Base-by-base conservation (phyloP, 1,140 invertebrate genomes). In the Drosophila albomicans region DNA sequence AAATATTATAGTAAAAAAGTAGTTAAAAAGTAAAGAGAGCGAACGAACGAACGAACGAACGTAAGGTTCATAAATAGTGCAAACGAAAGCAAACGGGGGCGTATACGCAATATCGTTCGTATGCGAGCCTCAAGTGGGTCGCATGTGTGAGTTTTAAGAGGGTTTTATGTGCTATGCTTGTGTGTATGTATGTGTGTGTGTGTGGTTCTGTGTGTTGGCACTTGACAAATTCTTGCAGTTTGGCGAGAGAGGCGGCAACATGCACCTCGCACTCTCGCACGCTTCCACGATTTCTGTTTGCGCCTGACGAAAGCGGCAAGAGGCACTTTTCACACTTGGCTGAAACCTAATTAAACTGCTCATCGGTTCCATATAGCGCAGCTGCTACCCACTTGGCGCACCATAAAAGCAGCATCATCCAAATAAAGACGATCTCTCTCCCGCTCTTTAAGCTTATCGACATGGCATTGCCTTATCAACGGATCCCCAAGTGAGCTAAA, bases 141-240 rank as follows among this genome's bases (percentile, higher is more conserved):
- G 45, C 6, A 51, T 72, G 30, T 35, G 20, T 45, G 35, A 32
- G 58, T 62, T 74, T 74, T 51, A 46, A 68, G 65, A 43, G 71
- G 48, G 30, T 74, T 62, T 62, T 32, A 61, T 71, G 38, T 68
- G 49, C 43, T 59, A 51, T 62, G 46, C 57, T 56, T 75, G 70
- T 65, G 58, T 68, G 45, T 57, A 35, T 43, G 64, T n/a, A n/a
- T 69, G 58, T 62, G 58, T 52, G 6, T 32, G 32, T 58, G 41
- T 15, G 64, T 68, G 41, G 76, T 58, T 75, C 35, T 76, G 66
- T 86, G 13, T 48, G 57, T 51, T 77, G 57, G 73, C 84, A 88
- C 84, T 87, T 87, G 84, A 88, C 85, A 88, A 89, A 78, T 88
- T 89, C 80, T 78, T 78, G 72, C 82, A 88, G 79, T 87, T 79